Evolutionary conservation across 2,113 vertebrate genomes (phyloP).

Genomic region (Paramisgurnus dabryanus): DNA sequence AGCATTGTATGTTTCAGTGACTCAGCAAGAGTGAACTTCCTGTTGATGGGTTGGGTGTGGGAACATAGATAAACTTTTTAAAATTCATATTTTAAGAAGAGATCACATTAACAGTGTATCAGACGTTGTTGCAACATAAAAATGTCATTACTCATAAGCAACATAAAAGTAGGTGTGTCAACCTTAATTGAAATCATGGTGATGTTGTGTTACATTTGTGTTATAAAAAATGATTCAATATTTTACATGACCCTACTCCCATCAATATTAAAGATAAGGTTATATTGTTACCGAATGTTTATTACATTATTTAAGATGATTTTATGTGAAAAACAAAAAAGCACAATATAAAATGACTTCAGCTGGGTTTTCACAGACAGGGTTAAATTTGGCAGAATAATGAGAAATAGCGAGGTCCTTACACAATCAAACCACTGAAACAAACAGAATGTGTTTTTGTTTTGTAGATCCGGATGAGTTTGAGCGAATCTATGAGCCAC

Average conservation of each 20-base stretch:
- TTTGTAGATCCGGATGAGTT: conserved; percentile 93
- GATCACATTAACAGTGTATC: background rate
- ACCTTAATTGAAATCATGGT: too few species aligned
- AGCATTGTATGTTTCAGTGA: background rate
- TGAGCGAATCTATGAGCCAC: conserved; percentile 92
- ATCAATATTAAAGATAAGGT: too few species aligned
- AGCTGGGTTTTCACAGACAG: too few species aligned
- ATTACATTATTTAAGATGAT: too few species aligned
- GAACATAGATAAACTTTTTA: background rate
- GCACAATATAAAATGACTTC: too few species aligned
- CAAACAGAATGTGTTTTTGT: background rate
- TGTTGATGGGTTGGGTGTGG: background rate
- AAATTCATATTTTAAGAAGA: background rate
- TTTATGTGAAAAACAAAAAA: too few species aligned
- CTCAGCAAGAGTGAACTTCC: conserved; percentile 1
- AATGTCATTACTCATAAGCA: background rate
- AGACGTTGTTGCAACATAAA: conserved; percentile 2
- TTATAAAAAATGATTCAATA: too few species aligned
- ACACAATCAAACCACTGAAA: background rate
- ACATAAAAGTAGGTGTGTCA: background rate
- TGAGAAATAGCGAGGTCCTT: background rate
- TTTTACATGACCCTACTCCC: too few species aligned
- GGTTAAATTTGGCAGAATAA: too few species aligned
- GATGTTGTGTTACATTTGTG: too few species aligned
- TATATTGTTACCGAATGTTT: too few species aligned